A percentile compares a stretch with the other conserved stretches of the same genome.
These are phyloP conservation scores for Drosophila triauraria DNA, from an alignment of 1,140 invertebrate genomes.

Conservation along the genomic window DNA sequence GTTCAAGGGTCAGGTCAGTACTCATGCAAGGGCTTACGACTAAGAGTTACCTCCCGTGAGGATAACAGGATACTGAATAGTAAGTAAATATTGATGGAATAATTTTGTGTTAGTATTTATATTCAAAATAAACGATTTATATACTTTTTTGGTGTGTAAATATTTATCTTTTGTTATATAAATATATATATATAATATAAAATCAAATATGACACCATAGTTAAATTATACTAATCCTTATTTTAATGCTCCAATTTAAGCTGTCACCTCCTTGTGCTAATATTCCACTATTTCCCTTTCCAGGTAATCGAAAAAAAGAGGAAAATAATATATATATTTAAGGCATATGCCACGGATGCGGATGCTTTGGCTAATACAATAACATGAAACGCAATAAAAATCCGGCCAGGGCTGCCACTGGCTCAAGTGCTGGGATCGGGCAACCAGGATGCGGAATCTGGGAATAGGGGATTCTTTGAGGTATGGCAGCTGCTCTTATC, in stretches of 20 bases:
- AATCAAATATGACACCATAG: background rate
- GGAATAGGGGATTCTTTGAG: slow-evolving; percentile 4
- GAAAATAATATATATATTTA: slow-evolving; percentile 56
- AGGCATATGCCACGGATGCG: slow-evolving; percentile 67
- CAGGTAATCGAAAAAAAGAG: slow-evolving; percentile 31
- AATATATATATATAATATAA: background rate
- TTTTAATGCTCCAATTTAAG: background rate
- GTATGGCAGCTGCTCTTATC: slow-evolving; percentile 74
- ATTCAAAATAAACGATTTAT: too few species aligned
- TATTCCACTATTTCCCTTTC: background rate
- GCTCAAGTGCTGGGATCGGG: slow-evolving; percentile 35
- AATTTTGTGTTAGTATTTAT: too few species aligned
- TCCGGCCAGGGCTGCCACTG: slow-evolving; percentile 22
- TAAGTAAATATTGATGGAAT: background rate
- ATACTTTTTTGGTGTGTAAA: too few species aligned
- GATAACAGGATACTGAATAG: background rate
- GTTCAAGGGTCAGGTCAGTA: slow-evolving; percentile 28
- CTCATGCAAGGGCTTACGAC: background rate
- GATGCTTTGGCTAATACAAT: slow-evolving; percentile 71
- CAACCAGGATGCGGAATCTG: slow-evolving; percentile 31
- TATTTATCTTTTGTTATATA: too few species aligned
- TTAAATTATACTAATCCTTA: background rate
- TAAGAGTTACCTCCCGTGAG: background rate
- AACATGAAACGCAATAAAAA: slow-evolving; percentile 80
- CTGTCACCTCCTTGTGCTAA: too few species aligned